Evolutionary conservation across 2,113 vertebrate species (phyloP).

Genomic region (Cottus gobio): DNA sequence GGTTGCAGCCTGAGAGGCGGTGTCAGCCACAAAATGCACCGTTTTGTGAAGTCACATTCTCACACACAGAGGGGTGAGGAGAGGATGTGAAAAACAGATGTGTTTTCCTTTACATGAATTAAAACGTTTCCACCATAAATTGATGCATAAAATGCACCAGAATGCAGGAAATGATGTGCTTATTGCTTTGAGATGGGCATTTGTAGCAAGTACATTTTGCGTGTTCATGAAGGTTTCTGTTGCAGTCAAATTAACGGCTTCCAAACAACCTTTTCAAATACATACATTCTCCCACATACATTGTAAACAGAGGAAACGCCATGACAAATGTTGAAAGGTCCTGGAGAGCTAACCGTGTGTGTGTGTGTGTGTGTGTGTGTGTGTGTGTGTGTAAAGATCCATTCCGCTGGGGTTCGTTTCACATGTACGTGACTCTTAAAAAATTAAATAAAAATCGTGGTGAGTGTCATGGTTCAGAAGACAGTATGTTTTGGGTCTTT

Average conservation of each 20-base stretch:
- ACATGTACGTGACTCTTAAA: constrained; percentile 21
- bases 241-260: neutral
- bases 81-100: no score
- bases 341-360: neutral
- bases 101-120: no score
- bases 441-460: no score
- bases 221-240: neutral
- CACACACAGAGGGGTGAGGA: no score
- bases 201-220: neutral
- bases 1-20: no score
- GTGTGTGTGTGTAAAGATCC: constrained; percentile 38
- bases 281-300: neutral
- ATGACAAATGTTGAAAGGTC: constrained; percentile 5
- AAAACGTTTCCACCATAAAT: no score
- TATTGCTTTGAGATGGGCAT: no score
- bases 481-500: constrained; percentile 13
- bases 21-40: no score
- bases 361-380: constrained; percentile 11
- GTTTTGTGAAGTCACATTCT: no score
- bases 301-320: neutral
- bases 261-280: neutral
- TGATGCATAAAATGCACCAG: no score
- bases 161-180: no score
- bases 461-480: constrained; percentile 15
- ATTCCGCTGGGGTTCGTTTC: constrained; percentile 37